Evolutionary conservation across 1,140 invertebrate genomes (phyloP), one percentile per base, ranked within the genome.

Genomic region (Pomacea maculata): DNA sequence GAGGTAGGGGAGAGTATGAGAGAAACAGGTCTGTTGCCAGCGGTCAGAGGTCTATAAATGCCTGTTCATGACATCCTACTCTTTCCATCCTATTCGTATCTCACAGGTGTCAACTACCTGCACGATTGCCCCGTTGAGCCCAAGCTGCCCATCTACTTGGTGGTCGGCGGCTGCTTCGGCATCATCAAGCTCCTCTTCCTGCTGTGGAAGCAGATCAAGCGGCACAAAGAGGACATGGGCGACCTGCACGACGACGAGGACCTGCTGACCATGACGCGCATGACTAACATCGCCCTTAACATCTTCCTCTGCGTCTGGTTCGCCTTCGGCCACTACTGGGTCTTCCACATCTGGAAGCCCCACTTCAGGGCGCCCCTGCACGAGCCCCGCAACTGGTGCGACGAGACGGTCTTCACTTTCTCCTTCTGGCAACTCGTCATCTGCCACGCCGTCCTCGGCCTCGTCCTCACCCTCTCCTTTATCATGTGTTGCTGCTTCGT

Each of bases 301-400:
- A 88, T 93, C 61, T 95, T 96, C 88, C 84, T 89, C 25, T 81
- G 82, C 71, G 80, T 87, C 71, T 91, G 89, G 89, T 90, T 89
- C 77, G 90, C 93, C 14, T 88, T 94, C 88, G 95, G 96, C 25
- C 96, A 96, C 90, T 95, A 95, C 81, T 87, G 87, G 85, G 72
- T 86, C 15, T 86, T 87, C 77, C 52, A 74, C 14, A 85, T 85
- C 52, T 86, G 84, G 84, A 83, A 85, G 76, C 89, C 89, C 7
- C 85, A 88, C 78, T 90, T 85, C 80, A 70, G 79, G 21, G 93
- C 94, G 3, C 93, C 93, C 0, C 92, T 95, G 29, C 95, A 94
- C 88, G 87, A 89, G 67, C 88, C 88, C 2, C 85, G 85, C n/a
- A 89, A 89, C 83, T 90, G 89, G 89, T 90, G 89, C 73, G 87